Evolutionary conservation across 2,797 vertebrate genomes (phyloP).

Genomic region (Cirrhinus molitorella): DNA sequence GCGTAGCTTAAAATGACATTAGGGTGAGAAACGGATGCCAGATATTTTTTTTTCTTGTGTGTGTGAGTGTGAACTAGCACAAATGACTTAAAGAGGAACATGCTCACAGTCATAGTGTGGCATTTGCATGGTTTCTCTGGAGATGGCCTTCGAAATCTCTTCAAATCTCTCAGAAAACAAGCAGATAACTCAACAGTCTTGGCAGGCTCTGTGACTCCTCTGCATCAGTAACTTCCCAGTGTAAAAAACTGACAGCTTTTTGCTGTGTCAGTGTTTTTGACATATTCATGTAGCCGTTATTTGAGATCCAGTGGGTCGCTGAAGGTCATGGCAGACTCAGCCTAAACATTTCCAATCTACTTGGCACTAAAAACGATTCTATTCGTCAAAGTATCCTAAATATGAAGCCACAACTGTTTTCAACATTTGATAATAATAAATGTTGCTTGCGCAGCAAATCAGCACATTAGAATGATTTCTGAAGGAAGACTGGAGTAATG

Average conservation of each 20-base stretch:
- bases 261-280: not conserved
- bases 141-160: slow-evolving; percentile 18
- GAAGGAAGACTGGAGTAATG: not conserved
- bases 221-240: not conserved
- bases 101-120: not conserved
- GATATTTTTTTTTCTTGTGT: not conserved
- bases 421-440: too few species aligned
- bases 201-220: not conserved
- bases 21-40: not conserved
- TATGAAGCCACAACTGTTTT: too few species aligned
- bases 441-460: not conserved
- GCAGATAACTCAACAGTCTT: not conserved
- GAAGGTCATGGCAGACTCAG: not conserved
- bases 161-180: not conserved
- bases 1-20: not conserved
- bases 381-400: too few species aligned
- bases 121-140: not conserved
- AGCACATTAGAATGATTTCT: not conserved
- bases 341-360: not conserved
- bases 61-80: not conserved
- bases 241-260: not conserved
- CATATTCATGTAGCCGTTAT: not conserved
- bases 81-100: not conserved
- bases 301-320: not conserved
- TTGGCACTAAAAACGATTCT: too few species aligned